phyloP scores from a whole-genome alignment of 2,797 vertebrate genomes.

The Myiothlypis coronata region DNA sequence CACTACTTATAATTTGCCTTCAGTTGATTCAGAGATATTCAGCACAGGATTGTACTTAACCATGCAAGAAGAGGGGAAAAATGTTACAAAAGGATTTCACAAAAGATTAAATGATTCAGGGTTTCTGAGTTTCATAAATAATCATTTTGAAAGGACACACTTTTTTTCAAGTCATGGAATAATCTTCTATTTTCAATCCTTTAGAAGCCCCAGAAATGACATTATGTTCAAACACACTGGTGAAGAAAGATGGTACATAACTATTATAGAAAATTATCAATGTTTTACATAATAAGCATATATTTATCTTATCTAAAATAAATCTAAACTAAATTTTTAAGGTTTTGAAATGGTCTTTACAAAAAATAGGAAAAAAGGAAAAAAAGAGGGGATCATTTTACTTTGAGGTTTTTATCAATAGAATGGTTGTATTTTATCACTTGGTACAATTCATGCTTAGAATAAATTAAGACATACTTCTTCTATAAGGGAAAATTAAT shows the following conservation, averaged over 20 bases:
- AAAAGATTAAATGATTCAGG: background rate
- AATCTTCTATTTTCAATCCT: background rate
- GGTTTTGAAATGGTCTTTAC: background rate
- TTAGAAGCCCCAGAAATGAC: background rate
- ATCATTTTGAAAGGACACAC: background rate
- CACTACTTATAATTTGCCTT: background rate
- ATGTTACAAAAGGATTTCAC: background rate
- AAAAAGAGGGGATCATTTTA: background rate
- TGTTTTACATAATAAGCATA: background rate
- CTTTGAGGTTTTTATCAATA: background rate
- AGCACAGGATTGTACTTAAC: background rate
- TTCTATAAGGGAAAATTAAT: background rate
- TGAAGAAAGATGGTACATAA: background rate
- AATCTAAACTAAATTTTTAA: background rate
- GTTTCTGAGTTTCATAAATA: background rate
- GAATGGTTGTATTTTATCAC: background rate
- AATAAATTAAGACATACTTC: background rate
- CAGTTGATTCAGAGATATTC: background rate
- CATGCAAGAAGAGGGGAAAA: accelerated
- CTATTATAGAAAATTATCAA: background rate
- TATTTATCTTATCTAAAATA: background rate
- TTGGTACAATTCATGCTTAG: background rate
- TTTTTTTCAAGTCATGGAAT: background rate
- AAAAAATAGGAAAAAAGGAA: background rate
- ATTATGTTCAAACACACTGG: accelerated